Evolutionary conservation across 2,888 invertebrate genomes (phyloP).

Genomic region (Limenitis camilla): DNA sequence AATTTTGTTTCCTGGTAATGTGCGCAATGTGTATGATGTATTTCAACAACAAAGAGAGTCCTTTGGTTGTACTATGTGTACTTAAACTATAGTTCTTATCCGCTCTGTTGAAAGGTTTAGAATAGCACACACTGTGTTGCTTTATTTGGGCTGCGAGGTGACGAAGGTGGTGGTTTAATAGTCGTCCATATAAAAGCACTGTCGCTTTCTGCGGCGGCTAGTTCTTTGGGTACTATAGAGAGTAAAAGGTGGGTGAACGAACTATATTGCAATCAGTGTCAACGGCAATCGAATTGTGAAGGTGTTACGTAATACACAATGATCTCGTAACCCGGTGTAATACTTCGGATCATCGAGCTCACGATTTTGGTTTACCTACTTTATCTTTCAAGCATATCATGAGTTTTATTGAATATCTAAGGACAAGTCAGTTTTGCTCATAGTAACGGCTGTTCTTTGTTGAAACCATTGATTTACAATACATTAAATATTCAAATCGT

Average conservation of each 20-base stretch:
- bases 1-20: conserved; percentile 50
- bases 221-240: conserved; percentile 61
- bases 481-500: conserved; percentile 43
- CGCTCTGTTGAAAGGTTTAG: conserved; percentile 39
- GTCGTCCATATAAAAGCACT: conserved; percentile 66
- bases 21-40: conserved; percentile 31
- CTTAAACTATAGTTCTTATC: conserved; percentile 19
- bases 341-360: conserved; percentile 15
- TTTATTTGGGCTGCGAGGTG: conserved; percentile 43
- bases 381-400: neutral
- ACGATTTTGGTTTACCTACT: conserved; percentile 1
- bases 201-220: conserved; percentile 63
- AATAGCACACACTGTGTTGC: conserved; percentile 33
- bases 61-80: conserved; percentile 1
- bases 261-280: conserved; percentile 39
- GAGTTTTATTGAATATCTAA: neutral
- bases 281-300: conserved; percentile 35
- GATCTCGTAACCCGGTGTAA: conserved; percentile 30
- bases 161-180: conserved; percentile 62
- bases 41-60: conserved; percentile 23
- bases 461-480: conserved; percentile 1
- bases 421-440: neutral
- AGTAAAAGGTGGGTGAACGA: conserved; percentile 69
- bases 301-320: conserved; percentile 32
- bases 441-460: neutral